Evolutionary conservation across 2,113 vertebrate species (phyloP).

Genomic region (Bufo gargarizans): DNA sequence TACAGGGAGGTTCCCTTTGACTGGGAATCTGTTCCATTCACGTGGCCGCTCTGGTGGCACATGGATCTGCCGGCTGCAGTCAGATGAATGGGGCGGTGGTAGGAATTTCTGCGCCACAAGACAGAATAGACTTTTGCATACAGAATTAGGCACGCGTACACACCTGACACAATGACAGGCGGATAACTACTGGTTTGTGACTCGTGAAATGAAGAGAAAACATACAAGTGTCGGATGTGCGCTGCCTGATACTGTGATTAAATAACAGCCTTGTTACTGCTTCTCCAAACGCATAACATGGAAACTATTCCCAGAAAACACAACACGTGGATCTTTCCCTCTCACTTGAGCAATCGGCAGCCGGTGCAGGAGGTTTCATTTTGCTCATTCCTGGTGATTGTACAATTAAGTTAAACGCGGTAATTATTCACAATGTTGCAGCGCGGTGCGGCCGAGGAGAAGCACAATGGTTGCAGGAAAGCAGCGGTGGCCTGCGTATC

Average conservation of each 20-base stretch:
- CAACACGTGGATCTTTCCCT: background rate
- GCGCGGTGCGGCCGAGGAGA: background rate
- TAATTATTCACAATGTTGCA: background rate
- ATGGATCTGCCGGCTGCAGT: no score
- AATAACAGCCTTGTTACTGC: conserved; percentile 10
- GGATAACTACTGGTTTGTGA: conserved; percentile 35
- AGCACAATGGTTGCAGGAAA: no score
- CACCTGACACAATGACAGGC: conserved; percentile 9
- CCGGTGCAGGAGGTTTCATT: background rate
- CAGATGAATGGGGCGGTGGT: no score
- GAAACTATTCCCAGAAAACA: background rate
- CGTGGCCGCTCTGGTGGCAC: no score
- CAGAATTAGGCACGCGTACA: background rate
- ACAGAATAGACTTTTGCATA: background rate
- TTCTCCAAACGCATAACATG: background rate
- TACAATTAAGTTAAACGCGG: background rate
- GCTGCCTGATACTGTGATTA: conserved; percentile 20
- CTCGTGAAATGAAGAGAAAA: conserved; percentile 34
- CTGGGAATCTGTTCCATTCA: no score
- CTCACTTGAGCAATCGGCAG: background rate
- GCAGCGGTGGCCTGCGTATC: no score
- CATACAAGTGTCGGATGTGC: background rate
- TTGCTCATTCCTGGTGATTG: background rate
- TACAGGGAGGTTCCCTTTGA: no score
- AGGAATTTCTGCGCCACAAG: no score